phyloP scores from a whole-genome alignment of 2,113 vertebrate genomes.

The Gavia stellata region DNA sequence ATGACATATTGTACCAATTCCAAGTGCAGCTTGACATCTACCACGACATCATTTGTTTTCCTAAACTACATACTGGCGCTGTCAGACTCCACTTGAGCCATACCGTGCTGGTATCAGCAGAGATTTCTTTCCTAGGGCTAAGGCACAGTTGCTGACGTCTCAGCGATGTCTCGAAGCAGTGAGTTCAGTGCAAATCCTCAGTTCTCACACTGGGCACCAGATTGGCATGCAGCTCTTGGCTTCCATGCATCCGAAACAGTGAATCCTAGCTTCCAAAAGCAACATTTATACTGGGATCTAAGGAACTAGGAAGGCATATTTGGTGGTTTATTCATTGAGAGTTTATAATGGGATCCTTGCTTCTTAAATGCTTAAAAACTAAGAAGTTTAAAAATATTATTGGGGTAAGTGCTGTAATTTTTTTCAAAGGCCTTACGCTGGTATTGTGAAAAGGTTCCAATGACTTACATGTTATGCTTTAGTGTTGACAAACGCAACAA shows the following conservation, averaged over 20 bases:
- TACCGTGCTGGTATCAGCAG: neutral
- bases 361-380: neutral
- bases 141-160: neutral
- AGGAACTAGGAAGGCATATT: neutral
- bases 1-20: constrained; percentile 15
- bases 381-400: neutral
- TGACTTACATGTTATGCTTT: neutral
- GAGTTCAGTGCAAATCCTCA: neutral
- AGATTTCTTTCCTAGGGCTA: constrained; percentile 7
- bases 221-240: neutral
- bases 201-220: neutral
- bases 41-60: neutral
- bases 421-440: neutral
- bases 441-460: neutral
- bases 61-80: neutral
- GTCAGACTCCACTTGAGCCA: neutral
- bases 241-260: rapidly evolving
- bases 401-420: neutral
- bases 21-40: neutral
- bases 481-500: neutral
- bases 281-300: neutral
- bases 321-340: neutral
- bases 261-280: neutral
- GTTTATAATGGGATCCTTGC: neutral
- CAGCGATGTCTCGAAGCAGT: neutral